Evolutionary conservation across 2,888 invertebrate genomes (phyloP), one percentile per base, ranked within the genome.

Genomic region (Nomada fucata): DNA sequence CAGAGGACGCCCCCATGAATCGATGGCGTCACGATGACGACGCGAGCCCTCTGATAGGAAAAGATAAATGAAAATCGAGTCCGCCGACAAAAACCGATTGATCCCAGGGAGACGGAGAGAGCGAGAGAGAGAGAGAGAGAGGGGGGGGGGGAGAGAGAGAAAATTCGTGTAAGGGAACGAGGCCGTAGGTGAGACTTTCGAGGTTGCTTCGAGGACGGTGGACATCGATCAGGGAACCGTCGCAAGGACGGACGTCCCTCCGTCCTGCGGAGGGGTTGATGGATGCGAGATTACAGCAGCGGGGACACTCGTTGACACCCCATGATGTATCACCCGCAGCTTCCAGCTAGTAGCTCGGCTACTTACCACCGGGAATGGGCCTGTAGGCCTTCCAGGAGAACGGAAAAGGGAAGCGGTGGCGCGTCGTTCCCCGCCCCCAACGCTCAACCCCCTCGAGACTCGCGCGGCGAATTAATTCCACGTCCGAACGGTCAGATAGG

Each of bases 241-340:
- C 84, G 77, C 87, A 83, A 80, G 87, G 87, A 86, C 88, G 79
- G 68, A 80, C 75, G 55, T 70, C 65, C 83, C 74, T 80, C 74
- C 82, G 87, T 86, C 82, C 83, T 85, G 80, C 86, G 86, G 87
- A 88, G 86, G 88, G 88, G 89, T 93, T 93, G 93, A 93, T 93
- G 92, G 93, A 93, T 93, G 92, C 89, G 92, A 92, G 93, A 93
- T 93, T 93, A 93, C 90, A 86, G 88, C 86, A 86, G 81, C 86
- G 84, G 88, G 90, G 90, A 91, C 89, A 91, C 90, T 90, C 91
- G 91, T 90, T 90, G 91, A 91, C 91, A 90, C 88, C 88, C 85
- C 83, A 88, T 91, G 91, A 91, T 91, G 91, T 91, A 91, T 91
- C 90, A 88, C 89, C 83, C 86, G 80, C 82, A 85, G 86, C 83